Conservation (phyloP, 2,888 invertebrate species). For the Apamea monoglypha region DNA sequence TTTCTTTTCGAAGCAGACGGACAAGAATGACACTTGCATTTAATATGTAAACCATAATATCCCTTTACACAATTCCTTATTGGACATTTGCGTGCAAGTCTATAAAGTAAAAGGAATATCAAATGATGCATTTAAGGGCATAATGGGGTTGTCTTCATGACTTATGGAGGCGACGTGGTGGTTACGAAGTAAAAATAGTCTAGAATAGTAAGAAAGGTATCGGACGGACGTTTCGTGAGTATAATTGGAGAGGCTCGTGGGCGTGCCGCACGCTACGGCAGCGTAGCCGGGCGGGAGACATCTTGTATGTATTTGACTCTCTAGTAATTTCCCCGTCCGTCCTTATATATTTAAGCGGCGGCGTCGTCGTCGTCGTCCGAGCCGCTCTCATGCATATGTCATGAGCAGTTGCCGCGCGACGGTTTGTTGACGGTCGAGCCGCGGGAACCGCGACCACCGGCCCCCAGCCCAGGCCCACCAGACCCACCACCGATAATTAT, state of each 20-base stretch:
- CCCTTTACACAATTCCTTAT: slow-evolving; percentile 48
- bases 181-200: slow-evolving; percentile 82
- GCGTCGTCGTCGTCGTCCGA: slow-evolving; percentile 79
- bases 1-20: slow-evolving; percentile 45
- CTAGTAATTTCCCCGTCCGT: slow-evolving; percentile 87
- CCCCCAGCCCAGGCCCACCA: slow-evolving; percentile 74
- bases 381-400: slow-evolving; percentile 90
- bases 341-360: slow-evolving; percentile 88
- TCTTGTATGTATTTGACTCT: slow-evolving; percentile 88
- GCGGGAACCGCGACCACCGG: slow-evolving; percentile 86
- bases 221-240: slow-evolving; percentile 83
- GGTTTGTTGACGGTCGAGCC: slow-evolving; percentile 88
- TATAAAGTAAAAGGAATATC: slow-evolving; percentile 79
- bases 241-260: slow-evolving; percentile 81
- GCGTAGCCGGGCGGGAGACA: slow-evolving; percentile 78
- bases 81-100: slow-evolving; percentile 75
- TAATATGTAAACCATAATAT: slow-evolving; percentile 51
- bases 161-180: slow-evolving; percentile 82
- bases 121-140: slow-evolving; percentile 81
- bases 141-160: slow-evolving; percentile 83
- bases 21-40: slow-evolving; percentile 55
- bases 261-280: slow-evolving; percentile 82
- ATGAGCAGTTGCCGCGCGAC: slow-evolving; percentile 90
- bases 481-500: slow-evolving; percentile 86
- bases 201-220: slow-evolving; percentile 80